phyloP scores from a whole-genome alignment of 2,888 invertebrate genomes.

The Iphiclides podalirius region DNA sequence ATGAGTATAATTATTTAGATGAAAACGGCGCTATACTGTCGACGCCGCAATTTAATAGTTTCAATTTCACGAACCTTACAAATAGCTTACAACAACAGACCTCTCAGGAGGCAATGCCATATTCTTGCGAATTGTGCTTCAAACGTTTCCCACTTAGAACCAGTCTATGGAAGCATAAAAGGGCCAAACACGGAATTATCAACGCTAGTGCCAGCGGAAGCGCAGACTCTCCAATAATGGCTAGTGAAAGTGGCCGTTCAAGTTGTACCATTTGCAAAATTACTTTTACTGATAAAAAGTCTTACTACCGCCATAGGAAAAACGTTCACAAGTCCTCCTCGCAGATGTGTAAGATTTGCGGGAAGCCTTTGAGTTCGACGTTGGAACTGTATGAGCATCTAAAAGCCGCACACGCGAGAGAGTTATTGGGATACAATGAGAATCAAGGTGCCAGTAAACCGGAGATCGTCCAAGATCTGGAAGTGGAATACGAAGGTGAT shows the following conservation, averaged over 20 bases:
- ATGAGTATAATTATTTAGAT: constrained; percentile 61
- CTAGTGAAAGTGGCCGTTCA: constrained; percentile 56
- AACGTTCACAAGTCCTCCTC: constrained; percentile 74
- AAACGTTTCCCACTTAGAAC: constrained; percentile 70
- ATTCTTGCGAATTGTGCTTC: constrained; percentile 68
- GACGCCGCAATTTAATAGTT: constrained; percentile 75
- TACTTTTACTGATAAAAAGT: constrained; percentile 80
- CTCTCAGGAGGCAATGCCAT: constrained; percentile 52
- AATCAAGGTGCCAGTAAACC: constrained; percentile 64
- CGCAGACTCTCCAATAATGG: constrained; percentile 39
- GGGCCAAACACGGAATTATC: constrained; percentile 72
- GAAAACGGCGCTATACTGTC: constrained; percentile 66
- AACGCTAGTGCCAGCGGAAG: constrained; percentile 47
- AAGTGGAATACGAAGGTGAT: constrained; percentile 61
- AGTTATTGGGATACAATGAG: constrained; percentile 71
- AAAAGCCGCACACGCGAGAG: constrained; percentile 79
- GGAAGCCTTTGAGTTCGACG: constrained; percentile 81
- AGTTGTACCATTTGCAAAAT: constrained; percentile 82
- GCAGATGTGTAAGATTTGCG: constrained; percentile 83
- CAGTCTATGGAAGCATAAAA: constrained; percentile 75
- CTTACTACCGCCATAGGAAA: constrained; percentile 81
- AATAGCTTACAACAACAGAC: constrained; percentile 46
- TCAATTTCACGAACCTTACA: constrained; percentile 60
- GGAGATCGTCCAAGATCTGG: constrained; percentile 51
- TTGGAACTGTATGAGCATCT: constrained; percentile 82